Evolutionary conservation across 2,888 invertebrate genomes (phyloP), one percentile per base, ranked within the genome.

Genomic region (Adineta ricciae): DNA sequence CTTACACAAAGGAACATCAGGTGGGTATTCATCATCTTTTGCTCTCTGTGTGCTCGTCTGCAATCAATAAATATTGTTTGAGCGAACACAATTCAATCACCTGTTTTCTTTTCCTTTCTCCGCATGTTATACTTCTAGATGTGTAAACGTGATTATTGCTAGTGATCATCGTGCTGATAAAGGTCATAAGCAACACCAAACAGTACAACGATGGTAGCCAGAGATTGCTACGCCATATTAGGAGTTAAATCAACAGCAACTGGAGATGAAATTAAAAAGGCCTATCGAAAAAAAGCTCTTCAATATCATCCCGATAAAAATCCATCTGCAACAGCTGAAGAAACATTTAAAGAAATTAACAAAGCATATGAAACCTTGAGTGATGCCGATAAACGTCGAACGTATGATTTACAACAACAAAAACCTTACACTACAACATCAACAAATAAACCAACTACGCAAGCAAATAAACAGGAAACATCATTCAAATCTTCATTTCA

Each of bases 251-350:
- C 38, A 41, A 78, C 38, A 41, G 78, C 78, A 41, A 78, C 38
- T 24, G 78, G 32, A 24, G 41, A 24, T 24, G 78, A 78, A 78
- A 78, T 78, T 41, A 78, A 41, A 78, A 78, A 78, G 41, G 78
- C 78, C 2, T 78, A 41, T 78, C 11, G 41, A n/a, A 78, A 78
- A 21, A 78, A 78, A 78, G 78, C 78, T 11, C 38, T 38, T 41
- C 41, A 78, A 78, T 78, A 41, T 38, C 78, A 78, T 78, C 78
- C 78, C 7, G 78, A 78, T 78, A 78, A 78, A 78, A 78, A 78
- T 78, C 14, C 78, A n/a, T 41, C 38, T 19, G 8, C 41, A 41
- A 41, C 41, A 41, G 78, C 78, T 78, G 78, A 78, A 78, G 78
- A 78, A 41, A 78, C 24, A 78, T 78, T 78, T 41, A 78, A 78